phyloP scores from a whole-genome alignment of 2,888 invertebrate species.

The Chloromyia formosa region DNA sequence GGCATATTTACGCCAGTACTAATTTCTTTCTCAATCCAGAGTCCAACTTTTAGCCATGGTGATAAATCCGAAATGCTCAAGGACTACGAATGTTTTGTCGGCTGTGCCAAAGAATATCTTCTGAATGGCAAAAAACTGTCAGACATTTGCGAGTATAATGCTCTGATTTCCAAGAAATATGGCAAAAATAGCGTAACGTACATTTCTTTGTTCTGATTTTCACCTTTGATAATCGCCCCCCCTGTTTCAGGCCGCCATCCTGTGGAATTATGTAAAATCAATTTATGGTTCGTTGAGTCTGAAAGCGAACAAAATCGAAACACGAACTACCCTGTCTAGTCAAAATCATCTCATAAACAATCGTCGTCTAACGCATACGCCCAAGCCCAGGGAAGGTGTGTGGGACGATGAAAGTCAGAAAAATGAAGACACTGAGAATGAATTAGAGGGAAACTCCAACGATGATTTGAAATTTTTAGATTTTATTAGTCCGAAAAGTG shows the following conservation, averaged over 20 bases:
- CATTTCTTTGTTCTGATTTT: background rate
- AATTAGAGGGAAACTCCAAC: slow-evolving; percentile 54
- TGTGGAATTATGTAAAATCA: slow-evolving; percentile 65
- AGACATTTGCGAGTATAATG: slow-evolving; percentile 90
- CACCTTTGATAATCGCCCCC: background rate
- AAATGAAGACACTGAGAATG: slow-evolving; percentile 55
- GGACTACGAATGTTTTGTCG: slow-evolving; percentile 68
- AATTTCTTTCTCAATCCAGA: slow-evolving; percentile 49
- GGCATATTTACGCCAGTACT: background rate
- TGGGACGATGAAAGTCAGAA: slow-evolving; percentile 52
- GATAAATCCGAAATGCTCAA: slow-evolving; percentile 54
- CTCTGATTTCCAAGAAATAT: slow-evolving; percentile 75
- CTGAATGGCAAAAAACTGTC: slow-evolving; percentile 78
- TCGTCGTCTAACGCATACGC: slow-evolving; percentile 58
- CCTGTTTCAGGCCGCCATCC: slow-evolving; percentile 60
- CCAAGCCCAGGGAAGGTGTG: slow-evolving; percentile 55
- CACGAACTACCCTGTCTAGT: slow-evolving; percentile 59
- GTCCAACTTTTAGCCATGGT: slow-evolving; percentile 56
- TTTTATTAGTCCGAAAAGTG: slow-evolving; percentile 51
- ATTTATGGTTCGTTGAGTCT: slow-evolving; percentile 62
- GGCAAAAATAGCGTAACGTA: slow-evolving; percentile 60
- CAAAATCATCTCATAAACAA: slow-evolving; percentile 58
- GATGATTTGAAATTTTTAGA: slow-evolving; percentile 52
- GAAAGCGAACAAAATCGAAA: slow-evolving; percentile 58
- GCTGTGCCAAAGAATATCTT: slow-evolving; percentile 79